Conservation (phyloP, 2,113 vertebrate species). For the Alexandromys fortis region DNA sequence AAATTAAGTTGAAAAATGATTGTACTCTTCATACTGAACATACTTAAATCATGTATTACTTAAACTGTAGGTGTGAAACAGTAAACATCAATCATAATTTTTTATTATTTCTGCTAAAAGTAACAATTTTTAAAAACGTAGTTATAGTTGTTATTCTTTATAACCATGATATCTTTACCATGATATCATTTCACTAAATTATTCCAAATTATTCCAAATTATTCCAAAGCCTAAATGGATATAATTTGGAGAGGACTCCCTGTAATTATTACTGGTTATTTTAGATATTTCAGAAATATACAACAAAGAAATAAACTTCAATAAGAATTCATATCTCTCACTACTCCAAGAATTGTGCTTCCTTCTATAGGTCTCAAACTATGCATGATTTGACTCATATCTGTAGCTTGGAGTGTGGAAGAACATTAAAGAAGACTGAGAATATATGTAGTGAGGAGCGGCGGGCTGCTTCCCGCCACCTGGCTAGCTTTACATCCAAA, state of each 20-base stretch:
- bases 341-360: neutral
- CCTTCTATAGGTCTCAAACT: neutral
- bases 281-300: slow-evolving; percentile 41
- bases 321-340: neutral
- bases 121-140: neutral
- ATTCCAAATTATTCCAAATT: neutral
- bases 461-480: no score
- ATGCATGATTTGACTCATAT: neutral
- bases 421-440: neutral
- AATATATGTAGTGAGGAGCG: no score
- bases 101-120: neutral
- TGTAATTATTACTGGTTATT: neutral
- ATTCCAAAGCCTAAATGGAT: neutral
- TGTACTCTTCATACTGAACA: neutral
- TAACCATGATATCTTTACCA: no score
- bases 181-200: neutral
- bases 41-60: neutral
- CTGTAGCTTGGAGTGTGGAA: neutral
- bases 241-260: neutral
- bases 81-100: neutral
- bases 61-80: neutral
- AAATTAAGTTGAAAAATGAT: neutral
- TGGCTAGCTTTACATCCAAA: no score
- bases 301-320: neutral
- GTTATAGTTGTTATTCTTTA: neutral